A percentile compares a stretch with the other conserved stretches of the same genome.
Conservation (phyloP, 2,888 invertebrate genomes). For the Oscheius sp. region DNA sequence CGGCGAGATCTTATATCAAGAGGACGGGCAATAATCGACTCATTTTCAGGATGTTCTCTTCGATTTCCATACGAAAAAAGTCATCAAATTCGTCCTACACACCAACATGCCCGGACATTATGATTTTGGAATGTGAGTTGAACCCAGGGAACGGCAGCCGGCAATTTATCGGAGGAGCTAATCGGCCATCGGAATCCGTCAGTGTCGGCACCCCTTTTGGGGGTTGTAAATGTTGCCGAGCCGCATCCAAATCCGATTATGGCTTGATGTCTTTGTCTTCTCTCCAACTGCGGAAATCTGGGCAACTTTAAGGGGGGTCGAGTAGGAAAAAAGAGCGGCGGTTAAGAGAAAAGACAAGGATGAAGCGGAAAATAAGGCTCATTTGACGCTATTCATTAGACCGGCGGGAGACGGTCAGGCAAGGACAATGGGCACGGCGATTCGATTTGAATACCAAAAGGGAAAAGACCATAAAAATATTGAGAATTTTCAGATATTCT, state of each 20-base stretch:
- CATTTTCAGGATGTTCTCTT: slow-evolving; percentile 88
- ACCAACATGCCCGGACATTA: slow-evolving; percentile 99
- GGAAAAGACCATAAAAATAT: background rate
- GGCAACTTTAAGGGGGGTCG: background rate
- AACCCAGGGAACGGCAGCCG: background rate
- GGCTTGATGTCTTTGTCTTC: slow-evolving; percentile 32
- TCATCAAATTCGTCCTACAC: slow-evolving; percentile 96
- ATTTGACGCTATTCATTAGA: slow-evolving; percentile 8
- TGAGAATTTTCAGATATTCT: slow-evolving; percentile 48
- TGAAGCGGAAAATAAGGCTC: slow-evolving; percentile 19
- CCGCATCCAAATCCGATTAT: slow-evolving; percentile 32
- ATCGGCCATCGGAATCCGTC: slow-evolving; percentile 15
- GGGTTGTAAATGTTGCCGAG: slow-evolving; percentile 35
- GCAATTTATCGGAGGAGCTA: slow-evolving; percentile 5
- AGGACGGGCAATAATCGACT: background rate
- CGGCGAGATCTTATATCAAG: background rate
- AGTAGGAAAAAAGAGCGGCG: background rate
- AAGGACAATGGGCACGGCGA: background rate
- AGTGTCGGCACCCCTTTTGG: slow-evolving; percentile 36
- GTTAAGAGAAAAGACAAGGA: background rate
- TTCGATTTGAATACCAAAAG: background rate
- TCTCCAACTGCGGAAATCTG: background rate
- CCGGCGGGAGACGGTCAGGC: background rate
- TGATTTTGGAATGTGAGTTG: slow-evolving; percentile 92
- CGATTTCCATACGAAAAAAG: slow-evolving; percentile 91